Evolutionary conservation across 2,113 vertebrate species (phyloP).

Genomic region (Heliornis fulica): DNA sequence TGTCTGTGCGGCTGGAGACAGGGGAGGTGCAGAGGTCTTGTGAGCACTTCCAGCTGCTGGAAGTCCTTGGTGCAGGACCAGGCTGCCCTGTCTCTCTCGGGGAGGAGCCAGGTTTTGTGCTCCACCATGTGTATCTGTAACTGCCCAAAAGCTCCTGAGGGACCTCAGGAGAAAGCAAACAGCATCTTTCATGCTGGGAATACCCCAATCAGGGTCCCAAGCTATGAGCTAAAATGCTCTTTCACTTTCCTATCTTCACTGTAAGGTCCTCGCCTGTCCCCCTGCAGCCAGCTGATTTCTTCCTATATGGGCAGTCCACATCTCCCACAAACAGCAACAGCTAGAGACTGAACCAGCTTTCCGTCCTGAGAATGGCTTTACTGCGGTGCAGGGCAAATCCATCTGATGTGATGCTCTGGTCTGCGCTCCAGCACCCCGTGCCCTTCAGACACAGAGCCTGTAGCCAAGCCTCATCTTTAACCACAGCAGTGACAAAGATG

Average conservation of each 20-base stretch:
- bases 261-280: not conserved
- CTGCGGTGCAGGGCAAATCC: not conserved
- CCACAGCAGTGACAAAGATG: not conserved
- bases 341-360: not conserved
- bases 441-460: not conserved
- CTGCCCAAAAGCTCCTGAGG: not conserved
- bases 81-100: rapidly evolving
- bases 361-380: not conserved
- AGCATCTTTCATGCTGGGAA: not conserved
- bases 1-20: not conserved
- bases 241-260: not conserved
- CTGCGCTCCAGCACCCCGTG: rapidly evolving
- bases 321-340: not conserved
- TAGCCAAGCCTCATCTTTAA: not conserved
- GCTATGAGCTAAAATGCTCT: not conserved
- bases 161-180: not conserved
- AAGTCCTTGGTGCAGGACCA: not conserved
- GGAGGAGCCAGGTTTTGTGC: not conserved
- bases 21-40: not conserved
- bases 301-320: not conserved
- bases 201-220: not conserved
- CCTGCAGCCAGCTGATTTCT: not conserved
- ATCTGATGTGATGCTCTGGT: rapidly evolving
- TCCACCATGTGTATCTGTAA: rapidly evolving
- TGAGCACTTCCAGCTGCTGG: rapidly evolving